These are phyloP conservation scores for Anarrhichthys ocellatus DNA, from an alignment of 2,113 vertebrate genomes.

Conservation along the genomic window DNA sequence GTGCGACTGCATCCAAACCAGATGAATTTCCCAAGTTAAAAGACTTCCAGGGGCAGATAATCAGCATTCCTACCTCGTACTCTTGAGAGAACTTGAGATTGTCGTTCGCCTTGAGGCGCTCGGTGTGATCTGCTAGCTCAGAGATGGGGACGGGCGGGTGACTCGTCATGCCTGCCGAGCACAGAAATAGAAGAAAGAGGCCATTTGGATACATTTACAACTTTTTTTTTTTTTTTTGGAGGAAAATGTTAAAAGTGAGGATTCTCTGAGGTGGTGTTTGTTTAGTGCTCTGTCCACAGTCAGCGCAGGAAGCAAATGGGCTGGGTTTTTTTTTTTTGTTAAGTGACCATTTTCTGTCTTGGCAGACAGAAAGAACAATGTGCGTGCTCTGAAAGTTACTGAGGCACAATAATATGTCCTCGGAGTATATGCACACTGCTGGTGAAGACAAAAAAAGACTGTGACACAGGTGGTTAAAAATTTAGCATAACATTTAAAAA, in stretches of 20 bases:
- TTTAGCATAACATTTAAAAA: conserved; percentile 43
- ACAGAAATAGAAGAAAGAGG: conserved; percentile 59
- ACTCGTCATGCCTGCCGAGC: conserved; percentile 91
- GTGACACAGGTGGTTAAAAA: conserved; percentile 67
- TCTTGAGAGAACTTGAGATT: conserved; percentile 99
- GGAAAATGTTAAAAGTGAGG: conserved; percentile 65
- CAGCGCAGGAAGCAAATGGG: conserved; percentile 69
- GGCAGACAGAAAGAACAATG: conserved; percentile 67
- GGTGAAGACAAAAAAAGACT: conserved; percentile 59
- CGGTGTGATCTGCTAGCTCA: conserved; percentile 95
- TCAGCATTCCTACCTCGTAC: conserved; percentile 91
- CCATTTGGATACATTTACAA: conserved; percentile 47
- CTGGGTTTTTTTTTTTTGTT: conserved; percentile 54
- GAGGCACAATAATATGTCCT: conserved; percentile 87
- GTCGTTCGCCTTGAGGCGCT: conserved; percentile 97
- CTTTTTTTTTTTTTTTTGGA: conserved; percentile 8
- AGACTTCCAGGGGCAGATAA: conserved; percentile 58
- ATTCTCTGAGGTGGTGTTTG: conserved; percentile 65
- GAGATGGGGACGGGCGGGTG: conserved; percentile 95
- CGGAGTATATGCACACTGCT: conserved; percentile 69
- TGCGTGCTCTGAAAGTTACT: conserved; percentile 77
- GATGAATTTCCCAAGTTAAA: conserved; percentile 37
- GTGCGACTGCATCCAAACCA: conserved; percentile 22
- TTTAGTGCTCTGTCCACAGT: conserved; percentile 68
- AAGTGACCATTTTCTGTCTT: conserved; percentile 66